Evolutionary conservation across 2,888 invertebrate genomes (phyloP).

Genomic region (Minunthozetes semirufus): DNA sequence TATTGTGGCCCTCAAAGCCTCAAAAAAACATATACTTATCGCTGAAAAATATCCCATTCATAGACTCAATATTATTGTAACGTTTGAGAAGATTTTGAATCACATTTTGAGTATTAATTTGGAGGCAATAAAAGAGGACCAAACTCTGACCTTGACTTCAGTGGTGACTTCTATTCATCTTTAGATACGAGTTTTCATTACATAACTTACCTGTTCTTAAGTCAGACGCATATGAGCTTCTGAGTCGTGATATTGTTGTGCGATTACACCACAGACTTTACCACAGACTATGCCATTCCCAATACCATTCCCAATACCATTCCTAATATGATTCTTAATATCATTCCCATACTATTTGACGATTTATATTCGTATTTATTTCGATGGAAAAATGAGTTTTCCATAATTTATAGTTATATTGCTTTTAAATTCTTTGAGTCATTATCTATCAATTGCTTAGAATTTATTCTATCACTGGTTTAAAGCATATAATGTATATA

Average conservation of each 20-base stretch:
- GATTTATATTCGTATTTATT: slow-evolving; percentile 2
- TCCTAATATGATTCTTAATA: too few relatives aligned
- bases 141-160: slow-evolving; percentile 19
- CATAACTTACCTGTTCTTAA: neutral
- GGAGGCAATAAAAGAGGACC: slow-evolving; percentile 13
- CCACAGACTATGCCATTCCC: too few relatives aligned
- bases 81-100: neutral
- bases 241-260: slow-evolving; percentile 14
- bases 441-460: neutral
- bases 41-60: neutral
- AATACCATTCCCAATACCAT: too few relatives aligned
- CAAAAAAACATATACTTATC: neutral
- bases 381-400: neutral
- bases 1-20: neutral
- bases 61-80: too few relatives aligned
- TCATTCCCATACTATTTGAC: neutral
- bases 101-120: neutral
- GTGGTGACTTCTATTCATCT: neutral
- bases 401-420: neutral
- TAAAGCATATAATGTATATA: neutral
- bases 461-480: neutral
- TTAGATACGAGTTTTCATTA: neutral
- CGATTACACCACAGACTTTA: too few relatives aligned
- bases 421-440: neutral
- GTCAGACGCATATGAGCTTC: slow-evolving; percentile 5